These are phyloP conservation scores for Brachionus koreanus DNA, from an alignment of 1,140 invertebrate genomes.

Conservation along the genomic window DNA sequence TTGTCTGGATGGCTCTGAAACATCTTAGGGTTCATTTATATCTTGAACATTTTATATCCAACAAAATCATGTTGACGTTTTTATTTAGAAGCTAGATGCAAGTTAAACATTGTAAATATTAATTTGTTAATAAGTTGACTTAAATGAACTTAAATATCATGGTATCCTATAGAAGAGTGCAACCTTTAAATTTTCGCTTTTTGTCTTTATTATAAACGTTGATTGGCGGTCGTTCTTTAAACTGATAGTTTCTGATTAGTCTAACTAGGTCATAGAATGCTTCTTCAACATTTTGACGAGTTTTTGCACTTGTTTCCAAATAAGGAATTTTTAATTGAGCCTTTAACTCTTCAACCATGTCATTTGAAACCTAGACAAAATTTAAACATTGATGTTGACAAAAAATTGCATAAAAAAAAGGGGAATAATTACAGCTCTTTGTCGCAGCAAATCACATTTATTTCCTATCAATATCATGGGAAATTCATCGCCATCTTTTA, in stretches of 20 bases:
- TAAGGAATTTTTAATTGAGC: constrained; percentile 60
- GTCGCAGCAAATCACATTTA: constrained; percentile 81
- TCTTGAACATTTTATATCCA: background rate
- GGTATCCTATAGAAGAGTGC: background rate
- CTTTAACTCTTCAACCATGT: constrained; percentile 28
- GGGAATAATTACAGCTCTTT: constrained; percentile 68
- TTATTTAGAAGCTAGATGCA: no score
- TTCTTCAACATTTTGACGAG: constrained; percentile 82
- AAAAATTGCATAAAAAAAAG: background rate
- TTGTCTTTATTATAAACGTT: constrained; percentile 7
- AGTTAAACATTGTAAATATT: no score
- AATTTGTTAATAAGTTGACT: no score
- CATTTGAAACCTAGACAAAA: constrained; percentile 33
- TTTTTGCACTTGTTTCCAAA: constrained; percentile 90
- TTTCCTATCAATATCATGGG: constrained; percentile 84
- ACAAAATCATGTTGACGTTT: background rate
- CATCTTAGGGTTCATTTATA: no score
- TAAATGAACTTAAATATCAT: no score
- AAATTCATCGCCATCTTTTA: constrained; percentile 78
- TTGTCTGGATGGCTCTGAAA: background rate
- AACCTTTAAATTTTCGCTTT: background rate
- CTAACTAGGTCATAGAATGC: constrained; percentile 82
- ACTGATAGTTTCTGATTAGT: constrained; percentile 9
- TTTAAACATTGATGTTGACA: no score
- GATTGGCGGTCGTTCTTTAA: constrained; percentile 26